Evolutionary conservation across 1,140 invertebrate species (phyloP).

Genomic region (Subanguina moxae): DNA sequence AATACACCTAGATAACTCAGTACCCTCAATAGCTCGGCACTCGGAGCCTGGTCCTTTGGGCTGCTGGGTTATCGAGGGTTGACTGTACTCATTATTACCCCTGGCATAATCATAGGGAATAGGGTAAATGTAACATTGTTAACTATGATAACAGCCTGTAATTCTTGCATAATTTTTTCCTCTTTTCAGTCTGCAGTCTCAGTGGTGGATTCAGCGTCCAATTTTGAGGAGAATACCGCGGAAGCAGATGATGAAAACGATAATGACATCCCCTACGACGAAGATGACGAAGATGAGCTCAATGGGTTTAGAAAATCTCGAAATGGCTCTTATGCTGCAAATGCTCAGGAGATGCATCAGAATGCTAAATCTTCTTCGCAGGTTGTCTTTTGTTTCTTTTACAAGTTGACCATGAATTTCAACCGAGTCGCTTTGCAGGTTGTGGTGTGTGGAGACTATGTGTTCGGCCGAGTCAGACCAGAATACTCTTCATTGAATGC

Average conservation of each 20-base stretch:
- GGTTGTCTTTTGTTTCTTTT: neutral
- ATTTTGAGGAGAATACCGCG: conserved; percentile 48
- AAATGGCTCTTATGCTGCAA: neutral
- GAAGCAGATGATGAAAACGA: conserved; percentile 30
- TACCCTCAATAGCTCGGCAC: too few relatives aligned
- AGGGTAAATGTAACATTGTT: too few relatives aligned
- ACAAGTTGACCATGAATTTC: neutral
- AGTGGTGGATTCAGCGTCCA: conserved; percentile 54
- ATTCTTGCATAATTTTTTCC: conserved; percentile 21
- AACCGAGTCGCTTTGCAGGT: conserved; percentile 31
- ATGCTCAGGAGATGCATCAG: neutral
- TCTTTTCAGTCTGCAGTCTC: conserved; percentile 54
- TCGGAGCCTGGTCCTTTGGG: too few relatives aligned
- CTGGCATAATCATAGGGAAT: too few relatives aligned
- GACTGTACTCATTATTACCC: too few relatives aligned
- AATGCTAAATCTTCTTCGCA: neutral
- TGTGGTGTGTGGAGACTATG: conserved; percentile 34
- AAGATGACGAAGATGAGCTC: neutral
- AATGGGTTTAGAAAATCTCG: neutral
- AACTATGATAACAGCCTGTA: too few relatives aligned
- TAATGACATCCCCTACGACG: conserved; percentile 2
- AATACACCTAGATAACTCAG: too few relatives aligned
- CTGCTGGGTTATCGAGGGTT: too few relatives aligned
- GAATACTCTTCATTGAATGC: conserved; percentile 31
- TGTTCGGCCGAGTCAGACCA: conserved; percentile 35